Percentiles rank a stretch among this genome's conserved stretches.
Conservation (phyloP, 1,140 invertebrate genomes). For the Lucilia cuprina region DNA sequence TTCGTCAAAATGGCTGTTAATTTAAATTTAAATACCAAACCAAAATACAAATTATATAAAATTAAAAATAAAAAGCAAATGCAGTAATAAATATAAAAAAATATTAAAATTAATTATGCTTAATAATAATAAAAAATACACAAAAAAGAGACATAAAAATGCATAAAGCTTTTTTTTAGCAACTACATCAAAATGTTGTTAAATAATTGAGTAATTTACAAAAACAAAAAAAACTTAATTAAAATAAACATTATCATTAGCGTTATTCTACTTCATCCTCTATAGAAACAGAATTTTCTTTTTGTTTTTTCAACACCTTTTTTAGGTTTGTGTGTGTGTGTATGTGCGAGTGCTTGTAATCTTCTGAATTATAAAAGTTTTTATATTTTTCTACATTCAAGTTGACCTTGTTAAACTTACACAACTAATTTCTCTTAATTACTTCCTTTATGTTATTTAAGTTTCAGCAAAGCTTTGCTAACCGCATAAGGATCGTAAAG, state of each 20-base stretch:
- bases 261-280: background rate
- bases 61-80: slow-evolving; percentile 20
- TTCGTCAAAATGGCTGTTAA: slow-evolving; percentile 63
- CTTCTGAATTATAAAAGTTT: too few relatives aligned
- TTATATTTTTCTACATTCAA: background rate
- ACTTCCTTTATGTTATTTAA: too few relatives aligned
- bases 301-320: too few relatives aligned
- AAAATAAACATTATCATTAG: background rate
- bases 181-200: background rate
- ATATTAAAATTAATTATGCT: background rate
- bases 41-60: slow-evolving; percentile 23
- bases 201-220: background rate
- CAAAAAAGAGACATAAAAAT: background rate
- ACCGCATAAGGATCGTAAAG: too few relatives aligned
- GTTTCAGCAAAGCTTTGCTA: too few relatives aligned
- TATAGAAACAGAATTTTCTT: background rate
- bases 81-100: background rate
- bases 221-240: background rate
- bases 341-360: too few relatives aligned
- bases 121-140: background rate
- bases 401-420: background rate
- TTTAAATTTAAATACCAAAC: slow-evolving; percentile 42
- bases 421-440: too few relatives aligned
- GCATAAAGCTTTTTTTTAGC: background rate
- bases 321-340: too few relatives aligned